phyloP scores from a whole-genome alignment of 1,140 invertebrate species.

The Lithobius niger region DNA sequence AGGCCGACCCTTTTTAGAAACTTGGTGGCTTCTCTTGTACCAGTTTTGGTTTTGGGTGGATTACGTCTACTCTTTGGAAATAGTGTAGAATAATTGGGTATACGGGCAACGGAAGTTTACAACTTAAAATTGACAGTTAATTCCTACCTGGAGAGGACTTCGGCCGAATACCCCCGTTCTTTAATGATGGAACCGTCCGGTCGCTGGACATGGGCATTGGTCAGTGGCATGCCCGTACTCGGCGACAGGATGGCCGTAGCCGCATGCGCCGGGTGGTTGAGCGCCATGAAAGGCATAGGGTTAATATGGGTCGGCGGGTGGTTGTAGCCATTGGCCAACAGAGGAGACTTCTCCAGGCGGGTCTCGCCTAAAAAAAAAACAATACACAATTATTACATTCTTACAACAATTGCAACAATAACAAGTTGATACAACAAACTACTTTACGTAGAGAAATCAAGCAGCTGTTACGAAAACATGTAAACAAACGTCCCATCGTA shows the following conservation, averaged over 20 bases:
- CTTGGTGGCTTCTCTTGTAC: no score
- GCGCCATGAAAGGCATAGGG: constrained; percentile 51
- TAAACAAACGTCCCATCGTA: no score
- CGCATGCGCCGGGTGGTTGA: constrained; percentile 34
- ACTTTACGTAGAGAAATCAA: no score
- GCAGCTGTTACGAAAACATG: not conserved
- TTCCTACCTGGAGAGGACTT: constrained; percentile 61
- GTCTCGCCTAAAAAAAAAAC: constrained; percentile 44
- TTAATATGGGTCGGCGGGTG: constrained; percentile 69
- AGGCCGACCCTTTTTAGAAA: no score
- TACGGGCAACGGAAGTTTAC: no score
- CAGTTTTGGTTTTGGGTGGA: no score
- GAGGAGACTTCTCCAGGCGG: constrained; percentile 75
- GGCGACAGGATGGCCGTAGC: constrained; percentile 58
- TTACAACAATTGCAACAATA: not conserved
- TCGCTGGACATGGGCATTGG: constrained; percentile 34
- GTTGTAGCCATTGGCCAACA: constrained; percentile 86
- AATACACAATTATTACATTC: not conserved
- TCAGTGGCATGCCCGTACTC: constrained; percentile 55
- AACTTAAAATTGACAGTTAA: not conserved
- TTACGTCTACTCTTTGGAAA: no score
- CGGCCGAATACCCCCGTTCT: constrained; percentile 54
- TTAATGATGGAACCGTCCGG: constrained; percentile 56
- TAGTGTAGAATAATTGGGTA: no score
- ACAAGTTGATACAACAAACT: no score